A percentile compares a stretch with the other conserved stretches of the same genome.
phyloP scores from a whole-genome alignment of 2,113 vertebrate genomes.

The Lepus americanus region DNA sequence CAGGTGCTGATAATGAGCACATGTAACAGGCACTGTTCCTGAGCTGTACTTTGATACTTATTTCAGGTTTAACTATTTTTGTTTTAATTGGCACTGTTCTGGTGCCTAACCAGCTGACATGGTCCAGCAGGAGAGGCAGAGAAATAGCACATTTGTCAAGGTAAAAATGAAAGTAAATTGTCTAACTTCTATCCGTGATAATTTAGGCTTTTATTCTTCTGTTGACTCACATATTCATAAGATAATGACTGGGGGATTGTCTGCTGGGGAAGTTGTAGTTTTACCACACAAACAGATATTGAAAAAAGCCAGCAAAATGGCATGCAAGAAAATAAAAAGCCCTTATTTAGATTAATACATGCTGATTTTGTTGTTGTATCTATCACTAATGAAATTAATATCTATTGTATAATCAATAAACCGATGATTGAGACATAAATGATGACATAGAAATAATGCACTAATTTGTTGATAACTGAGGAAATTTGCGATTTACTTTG shows the following conservation, averaged over 20 bases:
- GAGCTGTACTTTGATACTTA: constrained; percentile 58
- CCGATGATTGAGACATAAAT: background rate
- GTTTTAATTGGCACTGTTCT: constrained; percentile 75
- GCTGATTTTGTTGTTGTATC: constrained; percentile 40
- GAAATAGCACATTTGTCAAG: constrained; percentile 41
- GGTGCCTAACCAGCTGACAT: constrained; percentile 45
- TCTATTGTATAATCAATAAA: constrained; percentile 20
- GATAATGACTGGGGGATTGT: background rate
- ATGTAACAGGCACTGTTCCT: constrained; percentile 60
- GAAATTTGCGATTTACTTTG: background rate
- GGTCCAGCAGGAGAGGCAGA: constrained; percentile 70
- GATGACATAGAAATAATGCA: background rate
- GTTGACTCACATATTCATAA: background rate
- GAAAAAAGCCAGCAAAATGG: background rate
- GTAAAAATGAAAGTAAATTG: constrained; percentile 46
- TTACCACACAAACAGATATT: background rate
- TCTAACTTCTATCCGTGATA: background rate
- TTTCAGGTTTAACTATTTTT: constrained; percentile 75
- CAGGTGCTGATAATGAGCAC: constrained; percentile 73
- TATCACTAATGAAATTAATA: constrained; percentile 36
- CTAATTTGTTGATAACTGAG: background rate
- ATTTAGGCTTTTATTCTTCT: background rate
- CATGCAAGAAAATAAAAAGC: background rate
- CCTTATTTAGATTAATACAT: background rate
- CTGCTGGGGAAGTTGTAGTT: background rate